Percentiles rank a stretch among this genome's conserved stretches.
These are phyloP conservation scores for Siniperca obscura DNA, from an alignment of 2,797 vertebrate species.

Conservation along the genomic window DNA sequence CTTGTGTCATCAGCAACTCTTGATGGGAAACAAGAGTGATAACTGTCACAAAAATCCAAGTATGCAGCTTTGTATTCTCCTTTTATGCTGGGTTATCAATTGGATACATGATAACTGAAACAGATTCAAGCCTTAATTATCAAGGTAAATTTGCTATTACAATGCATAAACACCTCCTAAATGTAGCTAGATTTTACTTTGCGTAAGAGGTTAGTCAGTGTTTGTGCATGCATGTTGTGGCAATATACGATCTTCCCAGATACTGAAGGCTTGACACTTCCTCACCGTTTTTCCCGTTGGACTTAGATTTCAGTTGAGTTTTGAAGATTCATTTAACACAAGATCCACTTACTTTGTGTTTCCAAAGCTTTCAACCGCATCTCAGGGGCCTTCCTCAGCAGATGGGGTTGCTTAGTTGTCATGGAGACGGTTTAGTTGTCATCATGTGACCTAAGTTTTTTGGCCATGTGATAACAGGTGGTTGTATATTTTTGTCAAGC, in stretches of 20 bases:
- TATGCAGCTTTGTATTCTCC: not conserved
- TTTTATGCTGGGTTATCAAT: not conserved
- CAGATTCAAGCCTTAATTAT: not conserved
- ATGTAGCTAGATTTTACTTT: not conserved
- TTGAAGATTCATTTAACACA: not conserved
- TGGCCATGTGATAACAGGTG: not conserved
- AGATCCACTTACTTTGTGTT: not conserved
- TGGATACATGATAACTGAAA: not conserved
- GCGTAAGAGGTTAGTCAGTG: not conserved
- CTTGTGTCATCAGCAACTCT: conserved; percentile 9
- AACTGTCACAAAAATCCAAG: not conserved
- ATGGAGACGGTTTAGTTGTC: not conserved
- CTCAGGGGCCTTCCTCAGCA: not conserved
- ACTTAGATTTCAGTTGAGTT: not conserved
- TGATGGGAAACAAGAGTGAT: conserved; percentile 11
- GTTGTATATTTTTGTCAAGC: not conserved
- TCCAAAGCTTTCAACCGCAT: not conserved
- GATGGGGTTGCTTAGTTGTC: not conserved
- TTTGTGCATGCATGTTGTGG: not conserved
- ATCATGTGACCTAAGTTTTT: not conserved
- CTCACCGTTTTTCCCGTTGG: too few relatives aligned
- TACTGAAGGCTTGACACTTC: not conserved
- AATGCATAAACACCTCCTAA: not conserved
- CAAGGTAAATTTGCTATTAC: not conserved
- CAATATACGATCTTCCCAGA: not conserved